Base-by-base conservation (phyloP, 2,888 invertebrate species). In the Amaurobius ferox region DNA sequence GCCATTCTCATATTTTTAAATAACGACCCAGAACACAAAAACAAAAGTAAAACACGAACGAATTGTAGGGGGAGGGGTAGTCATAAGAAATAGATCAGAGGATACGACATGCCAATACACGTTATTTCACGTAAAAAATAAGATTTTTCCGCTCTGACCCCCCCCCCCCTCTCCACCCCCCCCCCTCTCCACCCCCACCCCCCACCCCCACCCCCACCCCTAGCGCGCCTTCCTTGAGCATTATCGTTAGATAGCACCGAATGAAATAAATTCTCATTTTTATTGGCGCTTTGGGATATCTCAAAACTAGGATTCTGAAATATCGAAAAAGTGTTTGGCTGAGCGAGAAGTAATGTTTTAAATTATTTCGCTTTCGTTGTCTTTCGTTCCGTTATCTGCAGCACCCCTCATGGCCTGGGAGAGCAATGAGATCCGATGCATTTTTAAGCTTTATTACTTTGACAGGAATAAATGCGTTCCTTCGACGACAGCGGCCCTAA, bases 181-280 rank as follows among this genome's bases (percentile, higher is more conserved):
- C 68, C 48, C 76, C 29, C 64, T 67, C 39, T 62, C 32, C 26
- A 16, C 32, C 61, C 11, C 11, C 19, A 32, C 81, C 44, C 67
- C 55, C 62, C 68, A 30, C 19, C 48, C 32, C 23, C 26, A 23
- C 39, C 9, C 13, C 28, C 23, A 62, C 48, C 76, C 29, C 64
- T 67, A 30, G n/a, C n/a, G n/a, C n/a, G n/a, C n/a, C n/a, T n/a
- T n/a, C n/a, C n/a, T n/a, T n/a, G n/a, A n/a, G 35, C 83, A 85
- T 85, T 85, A 85, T 85, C 83, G 83, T 85, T 85, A 85, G 83
- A 77, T 85, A 83, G 70, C 64, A 29, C 30, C 32, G 77, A 77
- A 77, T 77, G 77, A 77, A 85, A 85, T 85, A 85, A 83, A 85
- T 85, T 77, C 83, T 85, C 83, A 71, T 85, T 85, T 83, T 85